phyloP scores from a whole-genome alignment of 2,888 invertebrate genomes.

The Neoascia interrupta region DNA sequence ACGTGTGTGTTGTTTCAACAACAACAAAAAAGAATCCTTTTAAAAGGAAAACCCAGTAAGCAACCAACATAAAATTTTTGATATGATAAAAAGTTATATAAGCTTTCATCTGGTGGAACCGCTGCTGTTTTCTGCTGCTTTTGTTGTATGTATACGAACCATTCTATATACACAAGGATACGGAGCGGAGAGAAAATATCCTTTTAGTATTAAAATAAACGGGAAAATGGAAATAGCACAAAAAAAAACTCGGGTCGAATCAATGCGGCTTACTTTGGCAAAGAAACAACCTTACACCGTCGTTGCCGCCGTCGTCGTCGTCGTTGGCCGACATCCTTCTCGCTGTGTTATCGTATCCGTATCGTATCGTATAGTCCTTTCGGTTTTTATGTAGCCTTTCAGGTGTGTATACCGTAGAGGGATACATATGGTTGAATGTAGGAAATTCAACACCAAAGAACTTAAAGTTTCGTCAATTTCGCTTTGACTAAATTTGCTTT shows the following conservation, averaged over 20 bases:
- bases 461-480: slow-evolving; percentile 48
- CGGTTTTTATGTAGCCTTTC: slow-evolving; percentile 29
- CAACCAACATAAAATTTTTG: slow-evolving; percentile 44
- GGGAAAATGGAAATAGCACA: slow-evolving; percentile 60
- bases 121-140: slow-evolving; percentile 34
- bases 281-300: slow-evolving; percentile 40
- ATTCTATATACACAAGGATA: slow-evolving; percentile 41
- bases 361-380: neutral
- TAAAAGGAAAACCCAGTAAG: too few relatives aligned
- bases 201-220: slow-evolving; percentile 67
- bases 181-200: slow-evolving; percentile 56
- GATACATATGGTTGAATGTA: slow-evolving; percentile 23
- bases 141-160: slow-evolving; percentile 49
- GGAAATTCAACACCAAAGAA: slow-evolving; percentile 40
- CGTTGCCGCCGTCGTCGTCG: neutral
- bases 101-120: slow-evolving; percentile 59
- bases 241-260: slow-evolving; percentile 50
- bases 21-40: slow-evolving; percentile 5
- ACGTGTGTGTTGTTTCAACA: slow-evolving; percentile 41
- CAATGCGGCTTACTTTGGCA: slow-evolving; percentile 62
- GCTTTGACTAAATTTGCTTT: too few relatives aligned
- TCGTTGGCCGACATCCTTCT: neutral
- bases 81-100: slow-evolving; percentile 65
- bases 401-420: slow-evolving; percentile 62
- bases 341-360: neutral